These are phyloP conservation scores for Hermatobates lingyangjiaoensis DNA, from an alignment of 1,140 invertebrate genomes.

Conservation along the genomic window DNA sequence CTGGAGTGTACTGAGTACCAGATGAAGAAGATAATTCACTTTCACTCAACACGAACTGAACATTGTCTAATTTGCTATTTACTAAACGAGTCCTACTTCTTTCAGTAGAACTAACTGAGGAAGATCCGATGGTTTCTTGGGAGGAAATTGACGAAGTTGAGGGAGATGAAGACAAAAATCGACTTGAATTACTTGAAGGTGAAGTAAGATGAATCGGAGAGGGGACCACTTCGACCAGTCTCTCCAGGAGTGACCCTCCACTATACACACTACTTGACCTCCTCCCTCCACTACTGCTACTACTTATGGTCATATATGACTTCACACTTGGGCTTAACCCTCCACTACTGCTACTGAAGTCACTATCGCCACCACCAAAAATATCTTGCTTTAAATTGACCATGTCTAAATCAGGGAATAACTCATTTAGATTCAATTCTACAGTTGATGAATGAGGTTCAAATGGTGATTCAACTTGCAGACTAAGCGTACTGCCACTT, in stretches of 20 bases:
- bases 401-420: constrained; percentile 12
- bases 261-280: not conserved
- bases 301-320: too few relatives aligned
- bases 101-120: not conserved
- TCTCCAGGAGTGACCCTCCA: not conserved
- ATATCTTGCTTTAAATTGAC: constrained; percentile 1
- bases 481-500: not conserved
- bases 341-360: not conserved
- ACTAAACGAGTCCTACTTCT: not conserved
- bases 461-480: constrained; percentile 6
- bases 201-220: not conserved
- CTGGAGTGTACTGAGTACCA: too few relatives aligned
- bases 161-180: too few relatives aligned
- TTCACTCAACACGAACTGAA: not conserved
- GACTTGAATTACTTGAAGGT: too few relatives aligned
- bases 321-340: not conserved
- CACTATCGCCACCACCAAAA: not conserved
- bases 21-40: too few relatives aligned
- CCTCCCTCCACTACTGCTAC: not conserved
- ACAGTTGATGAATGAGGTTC: constrained; percentile 5
- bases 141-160: not conserved
- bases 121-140: not conserved
- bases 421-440: constrained; percentile 12
- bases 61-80: not conserved
- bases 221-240: not conserved